Conservation (phyloP, 2,888 invertebrate species). For the Rotaria socialis region DNA sequence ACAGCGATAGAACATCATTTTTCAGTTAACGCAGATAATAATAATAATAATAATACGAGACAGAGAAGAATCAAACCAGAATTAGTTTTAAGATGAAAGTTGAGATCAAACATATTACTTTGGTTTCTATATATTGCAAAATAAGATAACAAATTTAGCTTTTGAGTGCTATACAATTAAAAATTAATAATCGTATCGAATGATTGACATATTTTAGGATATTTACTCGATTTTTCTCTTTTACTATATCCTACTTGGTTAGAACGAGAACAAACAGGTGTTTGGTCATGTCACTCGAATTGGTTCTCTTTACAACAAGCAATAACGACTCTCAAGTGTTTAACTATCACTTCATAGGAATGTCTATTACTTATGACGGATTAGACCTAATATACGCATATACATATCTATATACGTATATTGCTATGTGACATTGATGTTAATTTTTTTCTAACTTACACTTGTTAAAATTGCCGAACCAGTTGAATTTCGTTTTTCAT, state of each 20-base stretch:
- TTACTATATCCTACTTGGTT: not conserved
- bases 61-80: not conserved
- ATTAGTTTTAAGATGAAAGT: not conserved
- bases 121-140: not conserved
- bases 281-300: not conserved
- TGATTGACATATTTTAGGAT: not conserved
- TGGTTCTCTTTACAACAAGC: not conserved
- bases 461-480: not conserved
- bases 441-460: not conserved
- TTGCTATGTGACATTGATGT: not conserved
- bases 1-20: not conserved
- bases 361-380: not conserved
- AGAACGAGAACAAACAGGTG: not conserved
- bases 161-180: not conserved
- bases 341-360: not conserved
- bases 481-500: conserved; percentile 30
- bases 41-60: not conserved
- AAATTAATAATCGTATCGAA: not conserved
- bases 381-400: not conserved
- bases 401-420: not conserved
- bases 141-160: not conserved
- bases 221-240: not conserved
- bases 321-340: not conserved
- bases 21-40: not conserved
- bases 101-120: not conserved